Percentiles rank a stretch among this genome's conserved stretches.
phyloP scores from a whole-genome alignment of 2,797 vertebrate species.

The Tokudaia tokunoshimensis region DNA sequence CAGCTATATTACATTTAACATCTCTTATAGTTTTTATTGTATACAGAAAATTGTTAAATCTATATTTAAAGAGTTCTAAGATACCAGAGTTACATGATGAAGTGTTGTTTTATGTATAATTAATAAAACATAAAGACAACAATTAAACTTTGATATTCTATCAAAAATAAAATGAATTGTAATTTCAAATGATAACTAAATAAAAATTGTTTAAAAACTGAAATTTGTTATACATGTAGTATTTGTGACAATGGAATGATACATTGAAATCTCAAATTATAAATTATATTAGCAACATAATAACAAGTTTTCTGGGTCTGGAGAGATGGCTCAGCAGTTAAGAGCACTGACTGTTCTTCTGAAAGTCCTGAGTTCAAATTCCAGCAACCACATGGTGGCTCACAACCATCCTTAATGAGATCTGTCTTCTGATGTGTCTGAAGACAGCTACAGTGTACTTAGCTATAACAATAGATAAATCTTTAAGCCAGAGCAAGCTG shows the following conservation, averaged over 20 bases:
- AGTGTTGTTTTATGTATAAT: background rate
- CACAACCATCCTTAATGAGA: too few species aligned
- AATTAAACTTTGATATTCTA: background rate
- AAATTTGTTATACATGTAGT: background rate
- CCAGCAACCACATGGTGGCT: too few species aligned
- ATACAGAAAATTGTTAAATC: background rate
- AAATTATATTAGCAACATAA: background rate
- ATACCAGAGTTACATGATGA: background rate
- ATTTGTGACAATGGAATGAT: slow-evolving; percentile 14
- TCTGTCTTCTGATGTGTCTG: too few species aligned
- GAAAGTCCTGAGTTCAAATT: too few species aligned
- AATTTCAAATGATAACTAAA: background rate
- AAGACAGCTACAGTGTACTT: too few species aligned
- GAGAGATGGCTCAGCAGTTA: too few species aligned
- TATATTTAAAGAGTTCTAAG: background rate
- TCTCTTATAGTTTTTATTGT: background rate
- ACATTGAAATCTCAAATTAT: background rate
- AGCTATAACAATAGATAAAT: too few species aligned
- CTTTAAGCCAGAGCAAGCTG: too few species aligned
- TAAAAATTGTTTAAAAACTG: background rate
- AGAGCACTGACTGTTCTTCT: too few species aligned
- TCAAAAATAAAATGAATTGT: background rate
- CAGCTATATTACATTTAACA: slow-evolving; percentile 22
- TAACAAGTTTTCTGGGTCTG: too few species aligned
- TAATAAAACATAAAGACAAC: background rate